phyloP scores from a whole-genome alignment of 2,797 vertebrate genomes.

The Sebastes baramenuke region DNA sequence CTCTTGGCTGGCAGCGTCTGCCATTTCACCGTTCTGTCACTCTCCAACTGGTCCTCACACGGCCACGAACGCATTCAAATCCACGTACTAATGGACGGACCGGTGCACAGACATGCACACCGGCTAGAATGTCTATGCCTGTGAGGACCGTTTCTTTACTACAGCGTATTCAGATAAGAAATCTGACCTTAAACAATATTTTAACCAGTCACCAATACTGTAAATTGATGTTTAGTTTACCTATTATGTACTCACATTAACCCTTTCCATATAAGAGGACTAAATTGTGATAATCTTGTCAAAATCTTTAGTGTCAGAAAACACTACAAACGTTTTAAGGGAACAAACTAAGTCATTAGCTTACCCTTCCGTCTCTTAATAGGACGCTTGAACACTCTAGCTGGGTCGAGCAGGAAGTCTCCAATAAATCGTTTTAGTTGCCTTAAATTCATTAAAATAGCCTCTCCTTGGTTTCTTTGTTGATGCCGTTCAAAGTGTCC shows the following conservation, averaged over 20 bases:
- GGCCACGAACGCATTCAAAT: neutral
- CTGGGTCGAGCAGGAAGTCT: neutral
- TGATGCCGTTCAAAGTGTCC: neutral
- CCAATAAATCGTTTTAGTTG: neutral
- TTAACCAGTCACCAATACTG: neutral
- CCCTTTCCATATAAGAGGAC: neutral
- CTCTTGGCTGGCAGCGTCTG: slow-evolving; percentile 45
- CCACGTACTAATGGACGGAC: neutral
- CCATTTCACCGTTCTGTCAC: slow-evolving; percentile 27
- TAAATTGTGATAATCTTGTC: neutral
- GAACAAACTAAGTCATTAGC: neutral
- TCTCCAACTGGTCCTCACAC: neutral
- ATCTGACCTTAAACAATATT: neutral
- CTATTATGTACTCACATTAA: neutral
- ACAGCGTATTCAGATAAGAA: neutral
- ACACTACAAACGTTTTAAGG: neutral
- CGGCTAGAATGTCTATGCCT: neutral
- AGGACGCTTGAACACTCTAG: neutral
- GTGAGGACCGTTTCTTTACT: neutral
- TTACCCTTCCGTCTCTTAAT: neutral
- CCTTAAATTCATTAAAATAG: neutral
- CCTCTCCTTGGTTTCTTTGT: neutral
- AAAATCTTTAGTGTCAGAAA: neutral
- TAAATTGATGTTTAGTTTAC: neutral
- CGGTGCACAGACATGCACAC: slow-evolving; percentile 16